phyloP scores from a whole-genome alignment of 2,888 invertebrate species.

The Lasioglossum zephyrum region DNA sequence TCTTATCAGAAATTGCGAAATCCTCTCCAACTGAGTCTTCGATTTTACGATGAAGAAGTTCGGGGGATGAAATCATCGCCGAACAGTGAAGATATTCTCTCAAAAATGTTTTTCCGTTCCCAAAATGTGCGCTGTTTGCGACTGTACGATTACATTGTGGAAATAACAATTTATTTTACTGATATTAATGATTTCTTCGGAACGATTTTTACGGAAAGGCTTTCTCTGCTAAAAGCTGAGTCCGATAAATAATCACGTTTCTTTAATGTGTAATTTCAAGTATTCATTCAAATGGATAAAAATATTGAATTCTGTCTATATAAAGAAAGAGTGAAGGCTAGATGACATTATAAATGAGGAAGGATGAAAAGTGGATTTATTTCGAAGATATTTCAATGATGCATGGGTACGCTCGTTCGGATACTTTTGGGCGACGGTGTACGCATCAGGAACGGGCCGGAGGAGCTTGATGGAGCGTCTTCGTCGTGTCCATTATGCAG shows the following conservation, averaged over 20 bases:
- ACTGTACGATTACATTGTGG: no score
- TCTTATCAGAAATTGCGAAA: background rate
- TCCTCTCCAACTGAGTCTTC: background rate
- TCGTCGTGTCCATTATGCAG: conserved; percentile 19
- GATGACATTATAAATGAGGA: background rate
- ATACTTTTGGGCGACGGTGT: background rate
- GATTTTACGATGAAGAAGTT: background rate
- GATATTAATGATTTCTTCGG: background rate
- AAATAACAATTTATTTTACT: background rate
- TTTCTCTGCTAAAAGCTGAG: background rate
- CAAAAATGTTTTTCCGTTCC: background rate
- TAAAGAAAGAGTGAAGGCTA: background rate
- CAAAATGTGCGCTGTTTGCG: background rate
- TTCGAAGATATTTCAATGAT: background rate
- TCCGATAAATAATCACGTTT: background rate
- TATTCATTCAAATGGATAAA: background rate
- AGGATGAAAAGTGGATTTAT: background rate
- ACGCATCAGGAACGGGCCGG: background rate
- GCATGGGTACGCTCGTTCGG: background rate
- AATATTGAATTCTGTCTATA: background rate
- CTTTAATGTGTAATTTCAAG: background rate
- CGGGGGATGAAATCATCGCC: background rate
- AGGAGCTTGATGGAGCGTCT: background rate
- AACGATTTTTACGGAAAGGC: no score
- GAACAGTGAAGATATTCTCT: background rate